Evolutionary conservation across 2,797 vertebrate genomes (phyloP), one percentile per base, ranked within the genome.

Genomic region (Eupleurogrammus muticus): DNA sequence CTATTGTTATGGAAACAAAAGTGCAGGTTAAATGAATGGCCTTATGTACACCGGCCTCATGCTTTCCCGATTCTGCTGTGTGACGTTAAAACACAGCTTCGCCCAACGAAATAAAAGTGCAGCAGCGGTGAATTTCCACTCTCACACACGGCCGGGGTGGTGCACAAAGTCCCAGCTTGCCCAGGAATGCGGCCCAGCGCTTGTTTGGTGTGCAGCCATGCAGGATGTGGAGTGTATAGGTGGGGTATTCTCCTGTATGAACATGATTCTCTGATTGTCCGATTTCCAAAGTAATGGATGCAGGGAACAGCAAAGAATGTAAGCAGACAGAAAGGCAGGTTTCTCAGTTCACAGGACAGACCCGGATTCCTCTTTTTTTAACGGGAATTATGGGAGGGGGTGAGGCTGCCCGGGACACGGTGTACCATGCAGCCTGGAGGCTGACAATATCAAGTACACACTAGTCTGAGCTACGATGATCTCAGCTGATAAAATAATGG

Each of bases 151-250:
- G 3, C 28, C 28, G 38, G 13, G 50, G 7, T 35, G 28, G 16
- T 52, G 36, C 19, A 46, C 10, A 0, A 49, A 0, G 82, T 64
- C 76, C 46, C 56, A 53, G 57, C 81, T 73, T 82, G 81, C 55
- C 64, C 66, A 69, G 82, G 88, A 89, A 90, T 89, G 82, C 73
- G 28, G 6, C 50, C 34, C 11, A 19, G 1, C 35, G 34, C 40
- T 52, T 78, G 40, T 55, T 68, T 68, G 53, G 17, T 36, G 38
- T 34, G 8, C 21, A 11, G 28, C 16, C 38, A 46, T 62, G 56
- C 36, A 62, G 40, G 60, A 52, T 48, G 19, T 12, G 34, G 17
- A 7, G 17, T 34, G 23, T 5, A 38, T 19, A 61, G 23, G 19
- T 35, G 16, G 48, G 1, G 1, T 10, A 19, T 36, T 60, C 46